Evolutionary conservation across 1,140 invertebrate species (phyloP).

Genomic region (Heliconius hewitsoni): DNA sequence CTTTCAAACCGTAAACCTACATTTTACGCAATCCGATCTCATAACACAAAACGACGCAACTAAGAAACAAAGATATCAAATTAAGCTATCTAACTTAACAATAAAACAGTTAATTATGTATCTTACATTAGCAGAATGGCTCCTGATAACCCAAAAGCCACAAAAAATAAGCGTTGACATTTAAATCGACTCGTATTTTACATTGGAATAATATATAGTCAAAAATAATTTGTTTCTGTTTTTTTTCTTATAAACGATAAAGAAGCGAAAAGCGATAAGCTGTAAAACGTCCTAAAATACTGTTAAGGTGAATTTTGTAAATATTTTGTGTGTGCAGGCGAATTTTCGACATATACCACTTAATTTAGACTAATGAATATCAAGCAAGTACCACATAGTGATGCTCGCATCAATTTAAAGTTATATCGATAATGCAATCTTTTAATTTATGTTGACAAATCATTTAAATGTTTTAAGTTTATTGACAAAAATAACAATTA

Average conservation of each 20-base stretch:
- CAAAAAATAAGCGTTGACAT: constrained; percentile 66
- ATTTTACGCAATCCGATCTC: background rate
- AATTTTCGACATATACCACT: constrained; percentile 78
- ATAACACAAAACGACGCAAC: constrained; percentile 38
- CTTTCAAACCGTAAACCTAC: background rate
- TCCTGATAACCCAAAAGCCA: constrained; percentile 55
- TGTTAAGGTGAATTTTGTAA: constrained; percentile 54
- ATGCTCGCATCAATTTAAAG: constrained; percentile 19
- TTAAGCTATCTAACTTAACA: constrained; percentile 66
- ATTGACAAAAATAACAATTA: background rate
- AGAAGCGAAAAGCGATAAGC: constrained; percentile 28
- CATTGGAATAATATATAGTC: constrained; percentile 52
- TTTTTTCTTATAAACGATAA: constrained; percentile 44
- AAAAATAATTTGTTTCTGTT: constrained; percentile 46
- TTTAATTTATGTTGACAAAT: constrained; percentile 10
- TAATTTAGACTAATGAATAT: constrained; percentile 78
- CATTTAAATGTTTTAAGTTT: background rate
- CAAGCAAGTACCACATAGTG: constrained; percentile 48
- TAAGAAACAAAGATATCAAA: constrained; percentile 56
- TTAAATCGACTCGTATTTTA: constrained; percentile 55
- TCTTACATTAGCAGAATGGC: constrained; percentile 70
- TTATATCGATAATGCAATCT: constrained; percentile 35
- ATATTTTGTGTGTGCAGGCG: constrained; percentile 67
- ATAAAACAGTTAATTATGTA: constrained; percentile 71
- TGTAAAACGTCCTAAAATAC: constrained; percentile 28